Conservation (phyloP, 2,113 vertebrate species). For the Candoia aspera region DNA sequence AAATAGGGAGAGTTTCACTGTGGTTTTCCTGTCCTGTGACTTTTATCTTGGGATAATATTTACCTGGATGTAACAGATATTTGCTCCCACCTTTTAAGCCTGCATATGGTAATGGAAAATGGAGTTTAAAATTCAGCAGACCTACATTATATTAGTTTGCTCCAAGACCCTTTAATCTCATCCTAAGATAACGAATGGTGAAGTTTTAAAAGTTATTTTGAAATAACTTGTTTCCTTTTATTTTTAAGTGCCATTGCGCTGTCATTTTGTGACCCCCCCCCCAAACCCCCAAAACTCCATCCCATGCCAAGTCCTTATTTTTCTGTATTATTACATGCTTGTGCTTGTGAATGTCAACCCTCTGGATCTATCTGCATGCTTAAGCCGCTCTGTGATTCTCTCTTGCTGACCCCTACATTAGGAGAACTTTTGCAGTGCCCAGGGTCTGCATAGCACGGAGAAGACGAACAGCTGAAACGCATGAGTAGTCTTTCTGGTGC, state of each 20-base stretch:
- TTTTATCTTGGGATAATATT: not conserved
- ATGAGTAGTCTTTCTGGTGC: conserved; percentile 43
- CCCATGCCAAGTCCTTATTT: not conserved
- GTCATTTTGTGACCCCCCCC: not conserved
- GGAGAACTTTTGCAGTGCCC: not conserved
- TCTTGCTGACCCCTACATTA: not conserved
- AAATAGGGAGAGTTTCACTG: too few relatives aligned
- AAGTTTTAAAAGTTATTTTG: not conserved
- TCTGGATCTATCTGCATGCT: not conserved
- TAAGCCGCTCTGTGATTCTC: not conserved
- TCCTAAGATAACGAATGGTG: not conserved
- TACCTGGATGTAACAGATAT: not conserved
- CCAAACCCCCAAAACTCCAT: not conserved
- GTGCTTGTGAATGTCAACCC: not conserved
- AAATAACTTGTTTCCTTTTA: not conserved
- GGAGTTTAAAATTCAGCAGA: not conserved
- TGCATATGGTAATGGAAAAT: not conserved
- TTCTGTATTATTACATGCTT: not conserved
- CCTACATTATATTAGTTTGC: not conserved
- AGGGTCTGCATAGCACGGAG: not conserved
- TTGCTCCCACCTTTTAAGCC: not conserved
- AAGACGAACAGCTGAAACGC: not conserved
- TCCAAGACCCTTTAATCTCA: not conserved
- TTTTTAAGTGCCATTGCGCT: not conserved
- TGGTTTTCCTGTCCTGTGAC: not conserved